phyloP scores from a whole-genome alignment of 2,797 vertebrate genomes.

The Silurus aristotelis region DNA sequence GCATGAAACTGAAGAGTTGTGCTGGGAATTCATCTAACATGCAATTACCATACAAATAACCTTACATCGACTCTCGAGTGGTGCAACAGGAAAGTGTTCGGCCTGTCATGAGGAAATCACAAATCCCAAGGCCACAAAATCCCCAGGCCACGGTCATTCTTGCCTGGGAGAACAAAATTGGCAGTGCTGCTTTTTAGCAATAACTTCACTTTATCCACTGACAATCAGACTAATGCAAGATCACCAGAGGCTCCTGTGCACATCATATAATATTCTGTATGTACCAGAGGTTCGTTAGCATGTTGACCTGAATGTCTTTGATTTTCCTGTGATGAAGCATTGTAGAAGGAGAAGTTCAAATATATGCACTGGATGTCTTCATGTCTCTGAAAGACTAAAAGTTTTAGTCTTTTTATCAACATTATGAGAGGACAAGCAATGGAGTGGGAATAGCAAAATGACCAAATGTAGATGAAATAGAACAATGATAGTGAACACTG shows the following conservation, averaged over 20 bases:
- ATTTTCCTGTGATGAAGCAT: not conserved
- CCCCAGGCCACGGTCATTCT: not conserved
- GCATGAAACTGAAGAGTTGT: slow-evolving; percentile 14
- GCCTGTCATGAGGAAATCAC: not conserved
- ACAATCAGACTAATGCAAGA: not conserved
- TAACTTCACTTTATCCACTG: not conserved
- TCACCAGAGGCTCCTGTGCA: not conserved
- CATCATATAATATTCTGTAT: not conserved
- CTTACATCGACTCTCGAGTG: not conserved
- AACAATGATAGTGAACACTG: not conserved
- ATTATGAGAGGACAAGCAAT: not conserved
- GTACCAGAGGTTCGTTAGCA: not conserved
- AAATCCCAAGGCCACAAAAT: not conserved
- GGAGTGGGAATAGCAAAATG: not conserved
- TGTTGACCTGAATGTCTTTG: too few relatives aligned
- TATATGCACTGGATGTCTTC: not conserved
- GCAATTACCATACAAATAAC: slow-evolving; percentile 32
- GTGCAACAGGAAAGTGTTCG: not conserved
- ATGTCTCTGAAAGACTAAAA: not conserved
- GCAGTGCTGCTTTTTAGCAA: not conserved
- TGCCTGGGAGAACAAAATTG: not conserved
- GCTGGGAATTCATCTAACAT: slow-evolving; percentile 9
- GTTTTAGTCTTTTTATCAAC: not conserved
- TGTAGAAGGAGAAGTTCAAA: not conserved
- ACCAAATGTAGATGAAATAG: not conserved